A percentile compares a stretch with the other conserved stretches of the same genome.
Evolutionary conservation across 1,140 invertebrate genomes (phyloP).

Genomic region (Solenopsis fugax): DNA sequence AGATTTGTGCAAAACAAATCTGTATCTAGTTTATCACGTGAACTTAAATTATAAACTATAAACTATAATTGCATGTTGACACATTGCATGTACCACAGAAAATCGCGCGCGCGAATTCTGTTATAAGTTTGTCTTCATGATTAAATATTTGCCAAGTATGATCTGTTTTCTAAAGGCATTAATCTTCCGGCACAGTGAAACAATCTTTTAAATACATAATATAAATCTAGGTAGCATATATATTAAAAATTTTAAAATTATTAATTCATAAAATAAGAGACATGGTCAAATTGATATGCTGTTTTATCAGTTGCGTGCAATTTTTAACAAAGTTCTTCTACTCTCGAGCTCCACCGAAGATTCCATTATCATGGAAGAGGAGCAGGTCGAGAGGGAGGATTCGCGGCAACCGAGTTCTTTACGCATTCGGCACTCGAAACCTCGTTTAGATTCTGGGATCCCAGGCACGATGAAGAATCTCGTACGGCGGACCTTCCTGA

Average conservation of each 20-base stretch:
- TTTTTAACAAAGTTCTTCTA: not conserved
- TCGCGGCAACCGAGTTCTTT: constrained; percentile 26
- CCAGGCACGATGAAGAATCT: constrained; percentile 51
- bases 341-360: not conserved
- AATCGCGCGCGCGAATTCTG: not conserved
- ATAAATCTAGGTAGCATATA: not conserved
- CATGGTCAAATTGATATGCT: not conserved
- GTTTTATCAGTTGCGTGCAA: not conserved
- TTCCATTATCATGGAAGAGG: constrained; percentile 47
- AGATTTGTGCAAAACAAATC: too few species aligned
- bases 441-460: constrained; percentile 45
- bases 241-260: not conserved
- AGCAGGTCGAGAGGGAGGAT: not conserved
- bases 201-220: not conserved
- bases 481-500: constrained; percentile 53
- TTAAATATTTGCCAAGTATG: not conserved
- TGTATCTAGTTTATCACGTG: too few species aligned
- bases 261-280: not conserved
- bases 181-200: not conserved
- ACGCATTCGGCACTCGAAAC: constrained; percentile 45
- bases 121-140: constrained; percentile 1
- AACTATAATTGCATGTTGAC: not conserved
- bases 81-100: not conserved
- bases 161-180: not conserved
- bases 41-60: too few species aligned